Base-by-base conservation (phyloP, 2,888 invertebrate genomes). In the Aplocera efformata region DNA sequence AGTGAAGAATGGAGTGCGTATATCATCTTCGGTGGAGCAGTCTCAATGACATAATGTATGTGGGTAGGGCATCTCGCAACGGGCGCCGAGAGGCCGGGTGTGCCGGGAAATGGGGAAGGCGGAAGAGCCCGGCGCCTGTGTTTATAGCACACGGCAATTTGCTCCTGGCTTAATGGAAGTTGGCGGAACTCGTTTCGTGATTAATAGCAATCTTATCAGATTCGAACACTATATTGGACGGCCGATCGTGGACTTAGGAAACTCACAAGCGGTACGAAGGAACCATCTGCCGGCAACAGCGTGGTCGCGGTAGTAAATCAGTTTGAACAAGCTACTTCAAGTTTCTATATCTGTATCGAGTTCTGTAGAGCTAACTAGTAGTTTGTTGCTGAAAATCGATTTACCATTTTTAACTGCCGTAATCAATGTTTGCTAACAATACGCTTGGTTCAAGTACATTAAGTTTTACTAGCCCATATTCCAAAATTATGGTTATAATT, bases 171-270 rank as follows among this genome's bases (percentile, higher is more conserved):
- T 67, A 75, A 72, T 69, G 66, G 66, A 65, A 63, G 54, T 61
- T 51, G 58, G 53, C 58, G 61, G 63, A 70, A 71, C 67, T 73
- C 66, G 62, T 65, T 65, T 56, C 47, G 62, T 75, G 76, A 80
- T 78, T 78, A 76, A 81, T 78, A 74, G 71, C 67, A 69, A 78
- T 75, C 74, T 80, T 77, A 76, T 81, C 78, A 72, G 74, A 75
- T 78, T 72, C 68, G 62, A 70, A 61, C 67, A 67, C 69, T 72
- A 72, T 67, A 74, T 72, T 75, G 67, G 67, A 65, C 69, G 64
- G 58, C 58, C 63, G 64, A 71, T 74, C 69, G 22, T 23, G 22
- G 13, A 17, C 13, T 17, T 17, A 17, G 13, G 13, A 17, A 17
- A 17, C 3, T 2, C 5, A 17, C 5, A 17, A 17, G 5, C 13